phyloP scores from a whole-genome alignment of 2,888 invertebrate genomes.

The Chesias legatella region DNA sequence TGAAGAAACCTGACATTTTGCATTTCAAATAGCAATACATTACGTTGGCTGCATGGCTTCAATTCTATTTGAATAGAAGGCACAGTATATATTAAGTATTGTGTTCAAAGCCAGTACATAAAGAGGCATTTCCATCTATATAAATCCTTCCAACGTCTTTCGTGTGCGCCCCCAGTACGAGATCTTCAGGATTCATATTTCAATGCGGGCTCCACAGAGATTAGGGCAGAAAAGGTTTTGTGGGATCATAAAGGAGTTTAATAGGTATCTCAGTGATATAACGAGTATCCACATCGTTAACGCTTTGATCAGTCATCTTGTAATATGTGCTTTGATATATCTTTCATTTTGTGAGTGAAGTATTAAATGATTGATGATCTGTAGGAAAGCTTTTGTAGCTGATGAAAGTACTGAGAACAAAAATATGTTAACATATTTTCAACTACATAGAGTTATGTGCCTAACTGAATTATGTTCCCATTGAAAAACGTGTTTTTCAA shows the following conservation, averaged over 20 bases:
- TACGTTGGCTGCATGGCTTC: constrained; percentile 9
- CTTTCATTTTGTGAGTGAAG: too few relatives aligned
- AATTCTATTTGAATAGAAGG: constrained; percentile 14
- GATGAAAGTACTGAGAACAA: too few relatives aligned
- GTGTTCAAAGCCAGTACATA: background rate
- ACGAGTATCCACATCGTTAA: too few relatives aligned
- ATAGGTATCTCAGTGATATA: background rate
- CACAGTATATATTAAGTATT: background rate
- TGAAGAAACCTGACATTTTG: constrained; percentile 10
- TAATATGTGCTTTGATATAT: too few relatives aligned
- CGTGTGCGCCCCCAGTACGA: background rate
- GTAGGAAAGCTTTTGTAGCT: too few relatives aligned
- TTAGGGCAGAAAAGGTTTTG: constrained; percentile 16
- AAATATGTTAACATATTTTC: too few relatives aligned
- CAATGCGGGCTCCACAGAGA: constrained; percentile 16
- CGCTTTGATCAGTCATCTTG: too few relatives aligned
- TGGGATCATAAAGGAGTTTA: constrained; percentile 10
- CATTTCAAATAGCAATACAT: constrained; percentile 10
- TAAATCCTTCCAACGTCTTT: constrained; percentile 3
- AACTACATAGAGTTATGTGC: too few relatives aligned
- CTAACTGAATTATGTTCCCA: too few relatives aligned
- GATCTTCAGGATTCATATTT: constrained; percentile 16
- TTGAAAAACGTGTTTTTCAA: too few relatives aligned
- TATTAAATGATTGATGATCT: too few relatives aligned
- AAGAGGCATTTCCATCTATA: constrained; percentile 6